Evolutionary conservation across 1,140 invertebrate species (phyloP).

Genomic region (Whitmania pigra): DNA sequence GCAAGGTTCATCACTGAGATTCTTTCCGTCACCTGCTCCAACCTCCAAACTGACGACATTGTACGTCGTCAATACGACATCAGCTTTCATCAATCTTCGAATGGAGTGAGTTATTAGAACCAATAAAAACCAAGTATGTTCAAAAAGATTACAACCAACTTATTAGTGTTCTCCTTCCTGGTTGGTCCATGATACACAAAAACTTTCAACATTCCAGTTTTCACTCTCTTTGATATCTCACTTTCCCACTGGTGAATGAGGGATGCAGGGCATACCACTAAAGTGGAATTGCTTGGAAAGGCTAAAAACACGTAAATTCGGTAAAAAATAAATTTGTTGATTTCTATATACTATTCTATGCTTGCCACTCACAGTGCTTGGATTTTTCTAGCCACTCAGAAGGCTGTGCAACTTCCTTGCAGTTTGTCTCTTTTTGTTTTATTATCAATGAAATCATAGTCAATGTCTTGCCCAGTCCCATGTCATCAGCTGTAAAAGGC

Average conservation of each 20-base stretch:
- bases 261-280: slow-evolving; percentile 74
- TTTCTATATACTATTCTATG: too few relatives aligned
- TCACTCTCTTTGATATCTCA: slow-evolving; percentile 58
- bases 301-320: background rate
- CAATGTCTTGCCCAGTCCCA: slow-evolving; percentile 82
- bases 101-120: background rate
- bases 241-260: slow-evolving; percentile 65
- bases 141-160: background rate
- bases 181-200: slow-evolving; percentile 67
- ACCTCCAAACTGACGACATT: slow-evolving; percentile 44
- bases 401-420: too few relatives aligned
- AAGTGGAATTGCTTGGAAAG: slow-evolving; percentile 48
- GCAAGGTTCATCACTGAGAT: slow-evolving; percentile 11
- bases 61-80: slow-evolving; percentile 49
- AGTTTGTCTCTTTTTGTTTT: slow-evolving; percentile 32
- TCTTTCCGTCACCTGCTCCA: slow-evolving; percentile 29
- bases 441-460: slow-evolving; percentile 74
- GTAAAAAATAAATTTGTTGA: too few relatives aligned
- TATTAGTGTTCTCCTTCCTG: slow-evolving; percentile 48
- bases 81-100: slow-evolving; percentile 42
- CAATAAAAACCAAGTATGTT: background rate
- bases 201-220: slow-evolving; percentile 51
- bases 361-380: slow-evolving; percentile 26
- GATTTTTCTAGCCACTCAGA: background rate
- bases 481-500: slow-evolving; percentile 63